Base-by-base conservation (phyloP, 2,888 invertebrate species). In the Ditylenchus weischeri region DNA sequence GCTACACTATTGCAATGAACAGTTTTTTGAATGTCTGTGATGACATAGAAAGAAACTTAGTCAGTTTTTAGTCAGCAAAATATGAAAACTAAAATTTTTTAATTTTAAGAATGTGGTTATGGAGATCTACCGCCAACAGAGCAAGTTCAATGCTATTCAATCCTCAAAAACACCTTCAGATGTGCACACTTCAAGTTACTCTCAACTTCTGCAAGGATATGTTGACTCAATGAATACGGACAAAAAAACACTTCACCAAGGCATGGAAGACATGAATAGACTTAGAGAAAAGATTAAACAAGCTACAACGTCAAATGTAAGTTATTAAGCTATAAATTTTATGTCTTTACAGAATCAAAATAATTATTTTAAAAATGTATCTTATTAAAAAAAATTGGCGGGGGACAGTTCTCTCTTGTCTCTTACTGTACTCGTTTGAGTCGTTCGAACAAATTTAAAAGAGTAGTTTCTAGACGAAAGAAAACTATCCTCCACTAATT, bases 11-110 rank as follows among this genome's bases (percentile, higher is more conserved):
- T 23, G 29, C 35, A 21, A 29, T 29, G 29, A 58, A 6, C 29
- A 19, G 29, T 29, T 36, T 58, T 29, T 35, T 58, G 59, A 58
- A 58, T 13, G 13, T 36, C 8, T 58, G 38, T 13, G 59, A 58
- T 15, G 59, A 29, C n/a, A 58, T 58, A 6, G 59, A 58, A 23
- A 58, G 11, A 36, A 35, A 58, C 19, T 58, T 58, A 23, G 59
- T 58, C 10, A 23, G 35, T 23, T 58, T 58, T 10, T 7, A 19
- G 11, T 11, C 6, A 51, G 19, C 19, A 21, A 51, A 51, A n/a
- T 51, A 6, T 21, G 7, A 15, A 21, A 51, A 51, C 13, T 51
- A 21, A 51, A 21, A 10, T 23, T 21, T n/a, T 51, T n/a, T n/a
- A n/a, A n/a, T n/a, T n/a, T n/a, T n/a, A n/a, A n/a, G 23, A 51